A percentile compares a stretch with the other conserved stretches of the same genome.
These are phyloP conservation scores for Macrophya annulata DNA, from an alignment of 2,888 invertebrate genomes.

Conservation along the genomic window DNA sequence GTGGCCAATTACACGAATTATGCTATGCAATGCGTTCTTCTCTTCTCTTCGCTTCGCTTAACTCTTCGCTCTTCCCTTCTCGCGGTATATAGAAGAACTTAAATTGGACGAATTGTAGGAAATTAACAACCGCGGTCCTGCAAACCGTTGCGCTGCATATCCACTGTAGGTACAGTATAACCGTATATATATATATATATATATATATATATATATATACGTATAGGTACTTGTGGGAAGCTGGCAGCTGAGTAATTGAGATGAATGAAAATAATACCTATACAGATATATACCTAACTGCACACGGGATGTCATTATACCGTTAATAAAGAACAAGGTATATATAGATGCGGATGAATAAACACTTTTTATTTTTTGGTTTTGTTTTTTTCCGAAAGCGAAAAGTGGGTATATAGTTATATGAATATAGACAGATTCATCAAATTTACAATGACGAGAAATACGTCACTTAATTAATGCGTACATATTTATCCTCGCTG, in stretches of 20 bases:
- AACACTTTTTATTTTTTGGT: not conserved
- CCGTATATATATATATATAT: not conserved
- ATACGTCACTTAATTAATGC: too few species aligned
- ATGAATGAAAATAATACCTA: slow-evolving; percentile 43
- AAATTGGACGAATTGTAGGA: slow-evolving; percentile 51
- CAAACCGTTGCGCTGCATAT: not conserved
- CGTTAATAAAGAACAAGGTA: not conserved
- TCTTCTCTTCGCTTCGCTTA: not conserved
- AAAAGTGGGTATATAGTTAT: not conserved
- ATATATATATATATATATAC: not conserved
- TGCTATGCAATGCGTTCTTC: not conserved
- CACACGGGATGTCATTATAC: not conserved
- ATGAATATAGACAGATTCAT: not conserved
- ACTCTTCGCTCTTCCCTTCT: not conserved
- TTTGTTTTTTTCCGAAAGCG: not conserved
- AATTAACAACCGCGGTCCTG: slow-evolving; percentile 23
- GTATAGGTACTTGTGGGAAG: not conserved
- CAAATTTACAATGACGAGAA: not conserved
- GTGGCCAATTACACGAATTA: slow-evolving; percentile 11
- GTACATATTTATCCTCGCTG: too few species aligned
- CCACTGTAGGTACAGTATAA: not conserved
- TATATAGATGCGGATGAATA: not conserved
- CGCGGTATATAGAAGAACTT: not conserved
- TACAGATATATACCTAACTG: not conserved
- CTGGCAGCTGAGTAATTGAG: slow-evolving; percentile 41